These are phyloP conservation scores for Diaprepes abbreviatus DNA, from an alignment of 2,888 invertebrate genomes.

Conservation along the genomic window DNA sequence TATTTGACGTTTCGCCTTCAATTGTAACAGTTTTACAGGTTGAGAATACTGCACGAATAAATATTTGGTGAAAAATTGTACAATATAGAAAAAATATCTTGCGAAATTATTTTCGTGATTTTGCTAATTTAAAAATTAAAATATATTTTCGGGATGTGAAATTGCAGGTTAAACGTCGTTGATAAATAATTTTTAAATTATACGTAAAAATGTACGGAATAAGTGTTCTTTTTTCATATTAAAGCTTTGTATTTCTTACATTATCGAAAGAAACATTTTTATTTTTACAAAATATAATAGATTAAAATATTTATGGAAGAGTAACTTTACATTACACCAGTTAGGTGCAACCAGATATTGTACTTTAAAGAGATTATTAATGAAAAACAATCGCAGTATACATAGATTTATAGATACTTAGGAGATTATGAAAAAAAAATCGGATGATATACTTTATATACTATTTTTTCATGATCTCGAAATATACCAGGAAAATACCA, in stretches of 20 bases:
- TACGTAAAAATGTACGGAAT: no score
- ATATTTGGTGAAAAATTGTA: no score
- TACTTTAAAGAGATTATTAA: constrained; percentile 50
- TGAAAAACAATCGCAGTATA: constrained; percentile 60
- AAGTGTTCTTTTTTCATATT: neutral
- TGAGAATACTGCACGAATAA: no score
- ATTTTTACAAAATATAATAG: constrained; percentile 17
- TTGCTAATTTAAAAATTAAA: no score
- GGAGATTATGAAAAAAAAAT: constrained; percentile 42
- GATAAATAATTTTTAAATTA: no score
- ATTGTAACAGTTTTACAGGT: no score
- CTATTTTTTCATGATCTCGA: constrained; percentile 49
- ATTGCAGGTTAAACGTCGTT: no score
- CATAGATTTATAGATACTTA: constrained; percentile 50
- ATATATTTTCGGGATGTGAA: no score
- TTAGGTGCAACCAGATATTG: constrained; percentile 41
- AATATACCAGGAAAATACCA: neutral
- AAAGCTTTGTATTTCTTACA: neutral
- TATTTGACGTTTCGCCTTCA: no score
- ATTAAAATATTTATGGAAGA: constrained; percentile 23
- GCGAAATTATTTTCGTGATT: no score
- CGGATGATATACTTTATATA: constrained; percentile 36
- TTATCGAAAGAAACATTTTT: neutral
- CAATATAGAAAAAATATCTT: no score
- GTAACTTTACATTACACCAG: constrained; percentile 57